phyloP scores from a whole-genome alignment of 2,888 invertebrate genomes.

The Drosophila nigritarsus region DNA sequence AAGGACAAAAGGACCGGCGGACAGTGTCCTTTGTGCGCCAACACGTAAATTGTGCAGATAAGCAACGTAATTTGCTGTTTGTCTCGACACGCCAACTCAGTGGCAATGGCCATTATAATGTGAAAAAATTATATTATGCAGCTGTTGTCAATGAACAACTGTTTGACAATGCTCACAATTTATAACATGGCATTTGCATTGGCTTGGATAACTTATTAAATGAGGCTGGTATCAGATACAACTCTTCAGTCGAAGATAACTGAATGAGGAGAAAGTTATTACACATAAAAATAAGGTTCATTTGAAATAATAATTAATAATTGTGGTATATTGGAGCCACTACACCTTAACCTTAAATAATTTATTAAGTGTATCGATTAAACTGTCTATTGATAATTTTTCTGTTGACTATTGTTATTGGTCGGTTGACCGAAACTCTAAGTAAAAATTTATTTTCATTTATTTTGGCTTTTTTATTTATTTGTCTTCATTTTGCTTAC shows the following conservation, averaged over 20 bases:
- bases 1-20: slow-evolving; percentile 33
- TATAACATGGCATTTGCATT: background rate
- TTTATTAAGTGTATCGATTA: background rate
- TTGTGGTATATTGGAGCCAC: background rate
- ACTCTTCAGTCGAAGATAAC: background rate
- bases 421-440: background rate
- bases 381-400: background rate
- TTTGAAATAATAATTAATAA: background rate
- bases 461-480: background rate
- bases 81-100: slow-evolving; percentile 41
- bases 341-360: background rate
- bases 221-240: background rate
- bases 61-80: slow-evolving; percentile 63
- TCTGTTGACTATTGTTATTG: background rate
- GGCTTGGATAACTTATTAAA: background rate
- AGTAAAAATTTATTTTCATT: background rate
- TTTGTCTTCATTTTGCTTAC: background rate
- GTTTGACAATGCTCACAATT: slow-evolving; percentile 1
- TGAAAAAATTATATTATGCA: background rate
- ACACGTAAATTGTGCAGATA: slow-evolving; percentile 66
- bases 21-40: slow-evolving; percentile 49
- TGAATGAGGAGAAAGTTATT: background rate
- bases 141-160: background rate
- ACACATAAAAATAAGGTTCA: background rate
- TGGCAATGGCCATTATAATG: slow-evolving; percentile 32